Conservation (phyloP, 2,113 vertebrate species). For the Syngnathus floridae region DNA sequence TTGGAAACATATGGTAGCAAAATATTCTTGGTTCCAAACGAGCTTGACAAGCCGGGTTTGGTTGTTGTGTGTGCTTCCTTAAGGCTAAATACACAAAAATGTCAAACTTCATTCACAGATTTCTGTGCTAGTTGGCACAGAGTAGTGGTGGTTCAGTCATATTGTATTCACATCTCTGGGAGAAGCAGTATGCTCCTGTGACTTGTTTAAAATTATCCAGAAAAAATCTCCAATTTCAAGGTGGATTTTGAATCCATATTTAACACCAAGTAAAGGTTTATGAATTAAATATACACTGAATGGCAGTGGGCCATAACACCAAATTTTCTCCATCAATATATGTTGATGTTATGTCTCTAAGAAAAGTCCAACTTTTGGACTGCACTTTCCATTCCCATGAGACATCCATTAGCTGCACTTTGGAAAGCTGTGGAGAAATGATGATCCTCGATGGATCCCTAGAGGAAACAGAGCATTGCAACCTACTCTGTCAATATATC, state of each 20-base stretch:
- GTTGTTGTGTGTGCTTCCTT: constrained; percentile 28
- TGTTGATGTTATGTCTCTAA: constrained; percentile 16
- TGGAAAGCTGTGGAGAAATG: constrained; percentile 22
- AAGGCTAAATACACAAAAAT: constrained; percentile 35
- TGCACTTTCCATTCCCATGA: constrained; percentile 42
- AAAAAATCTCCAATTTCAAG: constrained; percentile 42
- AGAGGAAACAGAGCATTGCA: constrained; percentile 33
- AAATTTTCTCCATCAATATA: background rate
- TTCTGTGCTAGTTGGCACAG: constrained; percentile 36
- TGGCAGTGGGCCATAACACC: background rate
- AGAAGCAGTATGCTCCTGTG: constrained; percentile 41
- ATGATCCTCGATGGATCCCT: constrained; percentile 45
- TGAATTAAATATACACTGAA: constrained; percentile 16
- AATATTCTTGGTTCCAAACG: constrained; percentile 33
- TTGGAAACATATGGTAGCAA: constrained; percentile 27
- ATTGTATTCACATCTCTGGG: constrained; percentile 36
- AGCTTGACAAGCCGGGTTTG: constrained; percentile 32
- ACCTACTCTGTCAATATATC: constrained; percentile 37
- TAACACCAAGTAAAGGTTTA: constrained; percentile 32
- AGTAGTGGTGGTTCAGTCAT: constrained; percentile 45
- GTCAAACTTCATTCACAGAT: constrained; percentile 48
- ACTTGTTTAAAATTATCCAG: constrained; percentile 54
- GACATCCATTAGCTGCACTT: constrained; percentile 15
- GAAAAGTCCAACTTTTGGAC: constrained; percentile 22
- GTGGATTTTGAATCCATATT: constrained; percentile 37